phyloP scores from a whole-genome alignment of 2,113 vertebrate species.

The Epinephelus moara region DNA sequence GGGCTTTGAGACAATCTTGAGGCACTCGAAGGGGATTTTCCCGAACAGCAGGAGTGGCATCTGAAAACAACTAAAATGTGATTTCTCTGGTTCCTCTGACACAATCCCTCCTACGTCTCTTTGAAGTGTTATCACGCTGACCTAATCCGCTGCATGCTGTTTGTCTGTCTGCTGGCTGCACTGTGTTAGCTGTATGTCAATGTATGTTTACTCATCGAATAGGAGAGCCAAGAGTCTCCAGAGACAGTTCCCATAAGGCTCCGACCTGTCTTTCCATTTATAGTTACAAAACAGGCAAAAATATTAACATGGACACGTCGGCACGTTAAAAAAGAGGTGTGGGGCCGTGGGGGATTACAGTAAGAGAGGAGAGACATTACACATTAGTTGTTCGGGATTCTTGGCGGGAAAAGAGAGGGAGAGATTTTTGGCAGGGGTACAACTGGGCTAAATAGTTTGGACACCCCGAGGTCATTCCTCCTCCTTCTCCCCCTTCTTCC shows the following conservation, averaged over 20 bases:
- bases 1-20: neutral
- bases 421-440: constrained; percentile 74
- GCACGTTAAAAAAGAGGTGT: constrained; percentile 9
- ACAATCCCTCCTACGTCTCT: constrained; percentile 7
- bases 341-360: neutral
- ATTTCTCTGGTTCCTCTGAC: neutral
- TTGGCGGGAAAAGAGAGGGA: constrained; percentile 68
- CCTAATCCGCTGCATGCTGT: constrained; percentile 13
- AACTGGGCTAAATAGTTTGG: constrained; percentile 83
- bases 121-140: constrained; percentile 14
- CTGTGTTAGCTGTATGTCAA: constrained; percentile 10
- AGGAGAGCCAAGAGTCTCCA: constrained; percentile 9
- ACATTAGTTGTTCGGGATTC: constrained; percentile 82
- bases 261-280: constrained; percentile 50
- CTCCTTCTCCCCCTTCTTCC: constrained; percentile 34
- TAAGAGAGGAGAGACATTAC: constrained; percentile 60
- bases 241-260: constrained; percentile 11
- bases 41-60: neutral
- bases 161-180: constrained; percentile 15
- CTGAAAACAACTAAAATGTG: neutral
- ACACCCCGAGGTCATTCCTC: constrained; percentile 59
- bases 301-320: neutral
- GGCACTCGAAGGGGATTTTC: neutral
- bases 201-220: constrained; percentile 36
- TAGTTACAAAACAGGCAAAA: constrained; percentile 37